Evolutionary conservation across 1,140 invertebrate genomes (phyloP), one percentile per base, ranked within the genome.

Genomic region (Geopemphigus sp.): DNA sequence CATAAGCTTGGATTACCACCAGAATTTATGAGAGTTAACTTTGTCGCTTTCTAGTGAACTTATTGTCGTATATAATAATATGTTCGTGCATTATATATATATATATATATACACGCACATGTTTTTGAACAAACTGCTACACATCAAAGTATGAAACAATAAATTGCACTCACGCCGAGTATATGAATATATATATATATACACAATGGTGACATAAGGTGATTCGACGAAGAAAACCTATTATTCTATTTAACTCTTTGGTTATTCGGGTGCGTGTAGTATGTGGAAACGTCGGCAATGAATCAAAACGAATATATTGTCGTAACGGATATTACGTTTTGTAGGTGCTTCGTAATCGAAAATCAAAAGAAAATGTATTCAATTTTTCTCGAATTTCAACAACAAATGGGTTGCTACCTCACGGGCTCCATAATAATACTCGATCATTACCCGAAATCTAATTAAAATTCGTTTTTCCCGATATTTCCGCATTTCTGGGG

Each of bases 11-110:
- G 54, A 76, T 59, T 59, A 17, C 54, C 10, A 26, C 22, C 54
- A 11, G 45, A 76, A 76, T 76, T 76, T 76, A 76, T 45, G 72
- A 76, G 72, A 39, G 29, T 76, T 50, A 50, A 76, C 72, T 59
- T 59, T 15, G 32, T 15, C 15, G 32, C 24, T 29, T 56, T 56
- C 17, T 32, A n/a, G 50, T 26, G 68, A 53, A 72, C 17, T 72
- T 72, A 1, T 4, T 14, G 22, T 47, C 53, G 50, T 73, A 56
- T 54, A 70, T 70, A 50, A 70, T 70, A 24, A 70, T 50, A 70
- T n/a, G n/a, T 64, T 14, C 32, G 22, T 45, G 12, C 26, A 32
- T 22, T n/a, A 68, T 22, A 47, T 10, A 15, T 12, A 64, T n/a
- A n/a, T 5, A 63, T 32, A 63, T 32, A n/a, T n/a, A 15, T 47